Evolutionary conservation across 2,888 invertebrate genomes (phyloP), one percentile per base, ranked within the genome.

Genomic region (Tanypteryx hageni): DNA sequence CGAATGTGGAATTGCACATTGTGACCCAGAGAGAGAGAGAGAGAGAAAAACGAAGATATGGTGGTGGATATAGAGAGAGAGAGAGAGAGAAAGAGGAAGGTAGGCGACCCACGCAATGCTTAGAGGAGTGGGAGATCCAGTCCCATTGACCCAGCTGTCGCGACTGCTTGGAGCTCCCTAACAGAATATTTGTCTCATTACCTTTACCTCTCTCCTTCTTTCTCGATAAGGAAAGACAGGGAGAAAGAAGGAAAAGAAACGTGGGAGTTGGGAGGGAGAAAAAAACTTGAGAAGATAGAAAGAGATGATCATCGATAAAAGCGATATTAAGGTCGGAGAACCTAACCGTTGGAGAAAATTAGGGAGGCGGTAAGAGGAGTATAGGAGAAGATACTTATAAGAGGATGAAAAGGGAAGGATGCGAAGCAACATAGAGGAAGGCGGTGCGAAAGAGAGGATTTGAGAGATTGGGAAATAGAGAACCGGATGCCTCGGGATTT

Each of bases 71-170:
- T 0, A 11, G n/a, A n/a, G 64, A 7, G 64, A 64, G 13, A 11
- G 16, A 64, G 64, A 64, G 64, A 5, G 10, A 64, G 64, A n/a
- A 64, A 64, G 11, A 64, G 64, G n/a, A 64, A 18, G 11, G n/a
- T 7, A 16, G 9, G 18, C 59, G 18, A 3, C 89, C 89, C 89
- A 89, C 89, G 89, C 89, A n/a, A 56, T 44, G 18, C 64, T 7
- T 11, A 4, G 83, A 64, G 44, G 64, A 31, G 89, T 61, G 64
- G 89, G 89, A n/a, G 89, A n/a, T 16, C 61, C 64, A 89, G 89
- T 68, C 89, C 89, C 64, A 89, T 89, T 89, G 89, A 89, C 89
- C 89, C 89, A 31, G 89, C 89, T n/a, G n/a, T 44, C 44, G 68
- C 89, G 31, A 44, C 64, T 89, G 61, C 89, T n/a, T 89, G 68